These are phyloP conservation scores for Eublepharis macularius DNA, from an alignment of 2,113 vertebrate genomes.

Conservation along the genomic window DNA sequence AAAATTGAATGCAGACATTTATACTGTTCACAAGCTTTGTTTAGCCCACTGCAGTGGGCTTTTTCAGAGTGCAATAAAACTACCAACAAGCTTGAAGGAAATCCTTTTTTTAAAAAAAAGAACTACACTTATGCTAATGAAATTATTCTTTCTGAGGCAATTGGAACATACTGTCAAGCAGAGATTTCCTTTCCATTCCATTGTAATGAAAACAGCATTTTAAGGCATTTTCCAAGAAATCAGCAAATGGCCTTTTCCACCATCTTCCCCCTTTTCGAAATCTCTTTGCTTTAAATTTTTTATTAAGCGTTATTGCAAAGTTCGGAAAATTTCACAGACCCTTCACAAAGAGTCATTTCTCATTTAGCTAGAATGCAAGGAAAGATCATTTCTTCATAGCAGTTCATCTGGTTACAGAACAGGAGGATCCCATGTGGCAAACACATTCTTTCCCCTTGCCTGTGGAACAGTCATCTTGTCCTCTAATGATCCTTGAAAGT, in stretches of 20 bases:
- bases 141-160: accelerated
- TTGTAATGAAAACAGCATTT: accelerated
- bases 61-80: neutral
- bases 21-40: neutral
- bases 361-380: neutral
- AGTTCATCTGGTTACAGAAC: neutral
- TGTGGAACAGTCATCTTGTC: neutral
- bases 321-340: neutral
- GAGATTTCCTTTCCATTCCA: constrained; percentile 1
- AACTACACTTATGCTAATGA: neutral
- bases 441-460: neutral
- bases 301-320: neutral
- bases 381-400: accelerated
- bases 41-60: neutral
- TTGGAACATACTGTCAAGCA: neutral
- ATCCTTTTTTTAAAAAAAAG: neutral
- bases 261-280: accelerated
- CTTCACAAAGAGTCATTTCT: neutral
- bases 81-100: neutral
- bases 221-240: constrained; percentile 10
- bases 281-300: neutral
- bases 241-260: neutral
- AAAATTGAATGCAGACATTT: constrained; percentile 9
- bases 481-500: neutral
- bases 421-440: neutral